These are phyloP conservation scores for Chelonoidis abingdonii DNA, from an alignment of 2,113 vertebrate genomes.

Conservation along the genomic window DNA sequence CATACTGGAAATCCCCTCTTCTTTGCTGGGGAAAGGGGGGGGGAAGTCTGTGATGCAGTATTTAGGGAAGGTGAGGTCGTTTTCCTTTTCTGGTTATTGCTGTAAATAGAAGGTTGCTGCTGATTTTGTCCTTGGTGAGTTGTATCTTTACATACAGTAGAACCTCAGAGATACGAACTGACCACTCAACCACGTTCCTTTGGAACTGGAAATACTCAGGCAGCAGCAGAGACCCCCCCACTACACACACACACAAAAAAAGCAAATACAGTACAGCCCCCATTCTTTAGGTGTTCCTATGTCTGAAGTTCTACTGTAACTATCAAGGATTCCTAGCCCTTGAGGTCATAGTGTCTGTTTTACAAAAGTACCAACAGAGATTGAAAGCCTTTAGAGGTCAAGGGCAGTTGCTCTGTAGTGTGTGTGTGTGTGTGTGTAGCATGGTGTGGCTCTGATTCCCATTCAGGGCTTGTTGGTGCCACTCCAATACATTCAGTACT, in stretches of 20 bases:
- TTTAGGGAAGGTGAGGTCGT: constrained; percentile 15
- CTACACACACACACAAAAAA: too few relatives aligned
- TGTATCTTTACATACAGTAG: background rate
- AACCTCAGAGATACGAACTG: too few relatives aligned
- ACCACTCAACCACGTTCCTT: too few relatives aligned
- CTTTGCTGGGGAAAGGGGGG: background rate
- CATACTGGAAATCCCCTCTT: background rate
- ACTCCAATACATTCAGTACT: constrained; percentile 36
- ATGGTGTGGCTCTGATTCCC: constrained; percentile 45
- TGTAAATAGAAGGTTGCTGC: constrained; percentile 56
- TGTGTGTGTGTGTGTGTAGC: constrained; percentile 50
- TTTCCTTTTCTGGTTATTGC: constrained; percentile 1
- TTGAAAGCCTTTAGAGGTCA: constrained; percentile 62
- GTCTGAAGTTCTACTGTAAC: background rate
- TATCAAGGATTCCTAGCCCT: constrained; percentile 57
- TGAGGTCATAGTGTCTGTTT: constrained; percentile 15
- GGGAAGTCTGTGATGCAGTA: background rate
- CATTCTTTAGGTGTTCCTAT: too few relatives aligned
- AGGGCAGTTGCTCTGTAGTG: constrained; percentile 69
- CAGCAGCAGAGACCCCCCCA: too few relatives aligned
- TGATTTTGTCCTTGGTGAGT: constrained; percentile 54
- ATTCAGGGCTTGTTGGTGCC: background rate
- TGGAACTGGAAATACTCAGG: too few relatives aligned
- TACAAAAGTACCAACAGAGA: constrained; percentile 66
- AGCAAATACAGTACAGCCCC: too few relatives aligned